Evolutionary conservation across 2,888 invertebrate genomes (phyloP).

Genomic region (Ochropacha duplaris): DNA sequence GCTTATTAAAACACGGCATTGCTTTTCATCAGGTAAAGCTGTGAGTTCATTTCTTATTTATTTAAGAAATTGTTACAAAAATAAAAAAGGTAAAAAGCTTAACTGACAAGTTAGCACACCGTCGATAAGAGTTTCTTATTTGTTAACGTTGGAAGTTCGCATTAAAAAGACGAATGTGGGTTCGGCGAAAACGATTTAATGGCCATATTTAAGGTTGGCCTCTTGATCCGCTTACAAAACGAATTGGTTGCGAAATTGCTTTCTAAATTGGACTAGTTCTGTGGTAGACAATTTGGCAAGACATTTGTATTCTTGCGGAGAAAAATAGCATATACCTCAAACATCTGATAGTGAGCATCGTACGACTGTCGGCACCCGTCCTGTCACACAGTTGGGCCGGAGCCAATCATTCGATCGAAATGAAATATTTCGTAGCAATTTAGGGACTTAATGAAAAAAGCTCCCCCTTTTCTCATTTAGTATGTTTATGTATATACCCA

Average conservation of each 20-base stretch:
- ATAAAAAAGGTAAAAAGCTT: conserved; percentile 26
- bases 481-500: conserved; percentile 35
- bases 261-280: conserved; percentile 81
- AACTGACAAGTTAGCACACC: conserved; percentile 41
- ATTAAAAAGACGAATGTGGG: conserved; percentile 67
- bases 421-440: conserved; percentile 69
- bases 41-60: conserved; percentile 3
- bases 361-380: conserved; percentile 60
- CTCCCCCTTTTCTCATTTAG: conserved; percentile 51
- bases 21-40: conserved; percentile 20
- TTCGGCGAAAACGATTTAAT: conserved; percentile 69
- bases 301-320: conserved; percentile 80
- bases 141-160: conserved; percentile 54
- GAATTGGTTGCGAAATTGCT: conserved; percentile 81
- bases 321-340: conserved; percentile 78
- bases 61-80: neutral
- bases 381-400: conserved; percentile 63
- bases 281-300: conserved; percentile 81
- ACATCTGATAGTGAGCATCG: conserved; percentile 74
- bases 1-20: conserved; percentile 19
- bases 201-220: conserved; percentile 75
- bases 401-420: conserved; percentile 75
- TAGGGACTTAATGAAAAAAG: conserved; percentile 62
- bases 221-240: conserved; percentile 79
- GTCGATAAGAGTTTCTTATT: conserved; percentile 53